phyloP scores from a whole-genome alignment of 2,797 vertebrate genomes.

The Poecilia velifera region DNA sequence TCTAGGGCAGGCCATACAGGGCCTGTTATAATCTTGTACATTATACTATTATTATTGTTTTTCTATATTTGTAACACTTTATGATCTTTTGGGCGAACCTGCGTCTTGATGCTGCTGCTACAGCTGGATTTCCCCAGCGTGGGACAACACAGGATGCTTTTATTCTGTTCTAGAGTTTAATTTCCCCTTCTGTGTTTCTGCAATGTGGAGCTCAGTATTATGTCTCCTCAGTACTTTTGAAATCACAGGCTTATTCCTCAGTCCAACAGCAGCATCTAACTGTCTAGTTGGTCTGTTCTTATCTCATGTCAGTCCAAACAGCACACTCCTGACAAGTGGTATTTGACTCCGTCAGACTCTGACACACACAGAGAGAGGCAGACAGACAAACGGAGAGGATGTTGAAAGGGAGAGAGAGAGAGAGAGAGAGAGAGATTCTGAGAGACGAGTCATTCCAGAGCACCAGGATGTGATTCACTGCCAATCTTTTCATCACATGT shows the following conservation, averaged over 20 bases:
- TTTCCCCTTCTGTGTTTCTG: constrained; percentile 1
- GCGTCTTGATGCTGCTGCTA: no score
- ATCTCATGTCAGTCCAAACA: constrained; percentile 75
- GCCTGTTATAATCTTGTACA: no score
- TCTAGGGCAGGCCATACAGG: no score
- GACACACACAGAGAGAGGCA: constrained; percentile 54
- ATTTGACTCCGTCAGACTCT: constrained; percentile 75
- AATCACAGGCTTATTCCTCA: constrained; percentile 35
- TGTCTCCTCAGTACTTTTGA: constrained; percentile 31
- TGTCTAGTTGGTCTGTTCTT: constrained; percentile 68
- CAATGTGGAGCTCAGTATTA: constrained; percentile 20
- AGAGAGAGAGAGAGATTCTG: constrained; percentile 37
- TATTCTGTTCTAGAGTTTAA: background rate
- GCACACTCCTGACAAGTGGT: constrained; percentile 74
- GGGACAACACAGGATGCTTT: no score
- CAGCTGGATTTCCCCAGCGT: no score
- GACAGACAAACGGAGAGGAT: constrained; percentile 49
- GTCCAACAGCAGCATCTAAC: constrained; percentile 55
- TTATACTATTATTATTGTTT: no score
- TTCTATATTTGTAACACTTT: no score
- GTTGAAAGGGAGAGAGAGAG: constrained; percentile 47
- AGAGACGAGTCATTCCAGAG: constrained; percentile 66
- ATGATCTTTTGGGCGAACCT: no score
- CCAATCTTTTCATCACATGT: constrained; percentile 68
- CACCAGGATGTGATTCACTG: constrained; percentile 63